Evolutionary conservation across 2,113 vertebrate species (phyloP).

Genomic region (Leptodactylus fuscus): DNA sequence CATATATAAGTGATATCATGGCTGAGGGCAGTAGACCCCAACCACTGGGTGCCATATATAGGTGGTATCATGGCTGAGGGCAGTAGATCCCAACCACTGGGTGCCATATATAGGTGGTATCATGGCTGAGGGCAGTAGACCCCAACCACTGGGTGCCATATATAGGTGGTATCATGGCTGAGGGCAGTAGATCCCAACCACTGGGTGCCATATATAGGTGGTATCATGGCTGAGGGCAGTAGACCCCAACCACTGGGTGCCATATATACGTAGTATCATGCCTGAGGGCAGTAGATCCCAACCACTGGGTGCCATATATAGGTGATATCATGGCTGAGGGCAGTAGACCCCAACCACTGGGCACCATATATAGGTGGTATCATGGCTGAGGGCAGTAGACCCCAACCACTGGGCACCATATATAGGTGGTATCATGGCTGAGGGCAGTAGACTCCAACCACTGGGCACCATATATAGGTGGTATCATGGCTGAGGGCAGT

Average conservation of each 20-base stretch:
- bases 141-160: not conserved
- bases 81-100: not conserved
- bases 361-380: too few relatives aligned
- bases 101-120: too few relatives aligned
- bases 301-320: not conserved
- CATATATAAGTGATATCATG: too few relatives aligned
- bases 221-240: constrained; percentile 63
- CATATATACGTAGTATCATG: too few relatives aligned
- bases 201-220: not conserved
- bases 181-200: not conserved
- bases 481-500: constrained; percentile 63
- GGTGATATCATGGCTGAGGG: too few relatives aligned
- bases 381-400: constrained; percentile 60
- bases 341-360: not conserved
- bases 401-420: not conserved
- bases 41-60: not conserved
- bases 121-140: constrained; percentile 60
- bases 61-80: too few relatives aligned
- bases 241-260: not conserved
- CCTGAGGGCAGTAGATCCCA: constrained; percentile 57
- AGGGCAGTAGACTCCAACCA: not conserved
- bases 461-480: not conserved
- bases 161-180: too few relatives aligned
- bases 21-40: constrained; percentile 57
- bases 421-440: too few relatives aligned